phyloP scores from a whole-genome alignment of 2,113 vertebrate species.

The Caretta caretta region DNA sequence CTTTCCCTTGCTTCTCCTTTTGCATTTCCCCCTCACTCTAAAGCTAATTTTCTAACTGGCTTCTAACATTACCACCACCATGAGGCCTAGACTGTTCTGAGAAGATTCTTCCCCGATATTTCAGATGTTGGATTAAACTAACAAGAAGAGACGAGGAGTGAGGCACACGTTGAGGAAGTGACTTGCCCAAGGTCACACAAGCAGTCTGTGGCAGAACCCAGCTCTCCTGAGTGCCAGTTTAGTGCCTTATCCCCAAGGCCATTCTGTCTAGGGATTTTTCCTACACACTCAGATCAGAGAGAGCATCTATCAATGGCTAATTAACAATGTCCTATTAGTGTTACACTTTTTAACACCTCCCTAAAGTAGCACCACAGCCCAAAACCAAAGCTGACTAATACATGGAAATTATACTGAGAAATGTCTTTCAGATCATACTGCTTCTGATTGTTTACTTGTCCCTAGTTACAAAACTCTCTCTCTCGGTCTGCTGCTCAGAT shows the following conservation, averaged over 20 bases:
- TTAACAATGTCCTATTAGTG: background rate
- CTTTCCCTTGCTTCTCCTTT: background rate
- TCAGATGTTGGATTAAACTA: background rate
- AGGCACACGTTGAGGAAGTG: background rate
- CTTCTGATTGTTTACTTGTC: background rate
- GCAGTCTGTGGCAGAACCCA: background rate
- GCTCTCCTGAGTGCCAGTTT: background rate
- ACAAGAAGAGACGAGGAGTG: background rate
- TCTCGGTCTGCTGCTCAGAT: background rate
- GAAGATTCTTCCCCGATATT: background rate
- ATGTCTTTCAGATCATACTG: background rate
- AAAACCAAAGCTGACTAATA: accelerated
- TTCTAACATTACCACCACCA: no score
- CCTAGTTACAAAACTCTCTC: background rate
- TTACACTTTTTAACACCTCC: background rate
- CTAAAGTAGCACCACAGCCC: accelerated
- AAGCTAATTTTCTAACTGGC: background rate
- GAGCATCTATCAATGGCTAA: background rate
- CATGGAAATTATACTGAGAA: accelerated
- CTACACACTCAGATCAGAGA: background rate
- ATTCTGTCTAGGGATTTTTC: background rate
- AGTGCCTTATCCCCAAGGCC: background rate
- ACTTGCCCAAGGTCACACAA: background rate
- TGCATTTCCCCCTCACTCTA: background rate
- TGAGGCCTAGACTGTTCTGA: background rate